Percentiles rank a stretch among this genome's conserved stretches.
Evolutionary conservation across 2,888 invertebrate genomes (phyloP).

Genomic region (Nephrocerus scutellatus): DNA sequence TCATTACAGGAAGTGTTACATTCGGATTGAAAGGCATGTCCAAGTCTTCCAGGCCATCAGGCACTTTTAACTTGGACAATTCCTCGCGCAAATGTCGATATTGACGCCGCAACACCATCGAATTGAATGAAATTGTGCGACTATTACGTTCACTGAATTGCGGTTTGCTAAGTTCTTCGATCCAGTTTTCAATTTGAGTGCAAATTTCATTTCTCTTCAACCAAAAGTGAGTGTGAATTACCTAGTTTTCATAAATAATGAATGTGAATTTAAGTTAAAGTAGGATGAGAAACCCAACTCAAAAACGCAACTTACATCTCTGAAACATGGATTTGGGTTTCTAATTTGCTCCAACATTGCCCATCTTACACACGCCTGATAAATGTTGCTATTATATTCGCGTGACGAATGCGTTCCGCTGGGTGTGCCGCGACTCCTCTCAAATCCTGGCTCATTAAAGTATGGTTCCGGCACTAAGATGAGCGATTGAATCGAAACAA

Average conservation of each 20-base stretch:
- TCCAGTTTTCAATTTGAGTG: slow-evolving; percentile 83
- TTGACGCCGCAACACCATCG: slow-evolving; percentile 71
- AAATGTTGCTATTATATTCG: slow-evolving; percentile 93
- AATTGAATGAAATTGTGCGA: slow-evolving; percentile 67
- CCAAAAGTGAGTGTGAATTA: slow-evolving; percentile 91
- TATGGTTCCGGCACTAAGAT: slow-evolving; percentile 90
- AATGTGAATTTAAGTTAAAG: neutral
- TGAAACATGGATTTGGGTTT: slow-evolving; percentile 85
- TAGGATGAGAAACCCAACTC: neutral
- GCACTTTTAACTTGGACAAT: slow-evolving; percentile 72
- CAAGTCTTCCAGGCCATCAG: slow-evolving; percentile 66
- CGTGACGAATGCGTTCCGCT: slow-evolving; percentile 82
- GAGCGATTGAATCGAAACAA: slow-evolving; percentile 87
- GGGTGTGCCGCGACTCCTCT: slow-evolving; percentile 80
- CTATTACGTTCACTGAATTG: slow-evolving; percentile 69
- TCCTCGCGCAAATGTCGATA: slow-evolving; percentile 80
- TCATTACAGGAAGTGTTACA: slow-evolving; percentile 30
- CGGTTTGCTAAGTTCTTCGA: slow-evolving; percentile 75
- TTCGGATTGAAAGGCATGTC: slow-evolving; percentile 53
- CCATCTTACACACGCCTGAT: slow-evolving; percentile 92
- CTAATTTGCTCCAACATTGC: slow-evolving; percentile 91
- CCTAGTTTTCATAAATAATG: slow-evolving; percentile 51
- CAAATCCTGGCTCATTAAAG: slow-evolving; percentile 93
- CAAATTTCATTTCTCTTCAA: slow-evolving; percentile 86
- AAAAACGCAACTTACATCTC: slow-evolving; percentile 58